These are phyloP conservation scores for Lutraria lutraria DNA, from an alignment of 2,888 invertebrate genomes.

Conservation along the genomic window DNA sequence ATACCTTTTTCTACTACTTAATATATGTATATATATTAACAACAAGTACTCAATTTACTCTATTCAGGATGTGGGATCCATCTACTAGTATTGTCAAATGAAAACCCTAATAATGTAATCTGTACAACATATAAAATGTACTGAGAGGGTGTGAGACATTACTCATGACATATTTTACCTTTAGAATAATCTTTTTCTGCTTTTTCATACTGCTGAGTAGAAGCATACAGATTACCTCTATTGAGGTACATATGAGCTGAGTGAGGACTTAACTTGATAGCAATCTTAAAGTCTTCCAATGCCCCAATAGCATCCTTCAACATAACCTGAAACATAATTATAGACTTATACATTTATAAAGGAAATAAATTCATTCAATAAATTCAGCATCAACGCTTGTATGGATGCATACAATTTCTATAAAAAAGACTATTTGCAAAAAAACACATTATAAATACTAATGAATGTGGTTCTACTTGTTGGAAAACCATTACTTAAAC, in stretches of 20 bases:
- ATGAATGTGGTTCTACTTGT: too few species aligned
- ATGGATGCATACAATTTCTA: too few species aligned
- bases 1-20: too few species aligned
- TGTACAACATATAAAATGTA: background rate
- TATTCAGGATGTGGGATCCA: too few species aligned
- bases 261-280: constrained; percentile 84
- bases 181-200: constrained; percentile 85
- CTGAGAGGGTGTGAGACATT: background rate
- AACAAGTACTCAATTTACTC: too few species aligned
- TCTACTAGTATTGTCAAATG: background rate
- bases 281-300: constrained; percentile 83
- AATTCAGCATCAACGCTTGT: too few species aligned
- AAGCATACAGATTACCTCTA: constrained; percentile 85
- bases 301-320: constrained; percentile 84
- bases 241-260: constrained; percentile 86
- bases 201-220: constrained; percentile 82
- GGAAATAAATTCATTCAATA: too few species aligned
- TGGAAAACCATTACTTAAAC: too few species aligned
- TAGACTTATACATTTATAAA: background rate
- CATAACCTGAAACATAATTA: constrained; percentile 82
- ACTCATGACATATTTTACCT: constrained; percentile 73
- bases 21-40: too few species aligned
- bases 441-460: too few species aligned
- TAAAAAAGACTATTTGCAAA: too few species aligned
- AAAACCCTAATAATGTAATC: background rate